These are phyloP conservation scores for Epistrophe eligans DNA, from an alignment of 2,888 invertebrate species.

Conservation along the genomic window DNA sequence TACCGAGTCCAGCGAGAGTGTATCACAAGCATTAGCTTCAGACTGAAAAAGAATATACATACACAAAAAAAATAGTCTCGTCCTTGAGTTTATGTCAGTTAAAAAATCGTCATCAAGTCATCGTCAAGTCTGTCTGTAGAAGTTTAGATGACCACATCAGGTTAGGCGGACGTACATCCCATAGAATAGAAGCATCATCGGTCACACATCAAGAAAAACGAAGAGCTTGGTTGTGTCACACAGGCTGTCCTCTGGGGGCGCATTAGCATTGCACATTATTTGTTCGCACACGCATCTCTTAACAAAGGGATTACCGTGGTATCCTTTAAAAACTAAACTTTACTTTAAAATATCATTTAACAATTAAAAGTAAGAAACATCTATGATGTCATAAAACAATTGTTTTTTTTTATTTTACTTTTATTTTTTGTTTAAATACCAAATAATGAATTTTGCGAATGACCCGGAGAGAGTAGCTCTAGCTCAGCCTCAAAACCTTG, in stretches of 20 bases:
- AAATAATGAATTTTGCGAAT: slow-evolving; percentile 78
- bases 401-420: slow-evolving; percentile 38
- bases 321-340: slow-evolving; percentile 73
- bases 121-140: slow-evolving; percentile 26
- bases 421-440: slow-evolving; percentile 58
- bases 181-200: slow-evolving; percentile 54
- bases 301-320: slow-evolving; percentile 68
- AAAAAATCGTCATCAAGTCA: not conserved
- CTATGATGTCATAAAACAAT: slow-evolving; percentile 50
- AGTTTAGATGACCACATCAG: slow-evolving; percentile 58
- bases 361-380: slow-evolving; percentile 62
- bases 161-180: slow-evolving; percentile 46
- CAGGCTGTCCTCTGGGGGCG: slow-evolving; percentile 73
- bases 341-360: slow-evolving; percentile 64
- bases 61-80: slow-evolving; percentile 64
- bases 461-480: slow-evolving; percentile 77
- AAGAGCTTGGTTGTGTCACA: slow-evolving; percentile 39
- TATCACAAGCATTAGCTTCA: slow-evolving; percentile 62
- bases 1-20: slow-evolving; percentile 68
- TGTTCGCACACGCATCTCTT: slow-evolving; percentile 61
- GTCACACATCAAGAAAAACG: slow-evolving; percentile 56
- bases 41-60: slow-evolving; percentile 76
- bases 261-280: slow-evolving; percentile 75
- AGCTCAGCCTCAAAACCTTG: slow-evolving; percentile 77
- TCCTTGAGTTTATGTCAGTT: slow-evolving; percentile 25